Percentiles rank a stretch among this genome's conserved stretches.
Evolutionary conservation across 1,140 invertebrate species (phyloP).

Genomic region (Dendroctonus valens): DNA sequence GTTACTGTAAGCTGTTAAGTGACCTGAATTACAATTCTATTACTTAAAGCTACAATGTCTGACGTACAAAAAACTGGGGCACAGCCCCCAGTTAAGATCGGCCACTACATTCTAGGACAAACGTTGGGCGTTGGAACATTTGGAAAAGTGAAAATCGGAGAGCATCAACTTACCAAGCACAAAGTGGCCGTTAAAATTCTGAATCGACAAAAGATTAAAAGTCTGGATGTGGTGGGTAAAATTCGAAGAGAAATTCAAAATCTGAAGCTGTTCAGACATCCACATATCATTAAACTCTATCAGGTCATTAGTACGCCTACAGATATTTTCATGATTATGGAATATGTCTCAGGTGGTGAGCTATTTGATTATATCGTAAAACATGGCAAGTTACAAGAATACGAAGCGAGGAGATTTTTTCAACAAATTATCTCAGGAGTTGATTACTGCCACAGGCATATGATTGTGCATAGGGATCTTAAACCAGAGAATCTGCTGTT

Average conservation of each 20-base stretch:
- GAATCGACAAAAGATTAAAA: conserved; percentile 98
- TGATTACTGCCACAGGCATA: conserved; percentile 99
- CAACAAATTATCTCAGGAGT: conserved; percentile 99
- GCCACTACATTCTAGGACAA: conserved; percentile 86
- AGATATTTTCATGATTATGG: conserved; percentile 99
- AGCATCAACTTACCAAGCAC: conserved; percentile 95
- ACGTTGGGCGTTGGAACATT: conserved; percentile 92
- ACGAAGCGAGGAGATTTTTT: conserved; percentile 93
- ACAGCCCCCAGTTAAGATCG: conserved; percentile 88
- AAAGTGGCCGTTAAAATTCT: conserved; percentile 99
- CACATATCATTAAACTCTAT: conserved; percentile 98
- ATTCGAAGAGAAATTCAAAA: conserved; percentile 99
- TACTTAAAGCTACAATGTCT: conserved; percentile 26
- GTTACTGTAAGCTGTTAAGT: background rate
- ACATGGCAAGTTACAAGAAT: conserved; percentile 94
- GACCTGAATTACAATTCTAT: conserved; percentile 11
- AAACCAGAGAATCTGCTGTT: conserved; percentile 97
- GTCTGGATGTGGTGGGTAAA: conserved; percentile 98
- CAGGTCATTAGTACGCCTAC: conserved; percentile 84
- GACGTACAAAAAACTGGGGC: conserved; percentile 32
- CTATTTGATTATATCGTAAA: conserved; percentile 99
- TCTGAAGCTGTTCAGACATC: conserved; percentile 97
- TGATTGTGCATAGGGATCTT: conserved; percentile 96
- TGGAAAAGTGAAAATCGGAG: conserved; percentile 96
- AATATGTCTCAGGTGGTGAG: conserved; percentile 99